Evolutionary conservation across 64 coral and sea anemone species (phyloP).

Genomic region (Dendronephthya gigantea): DNA sequence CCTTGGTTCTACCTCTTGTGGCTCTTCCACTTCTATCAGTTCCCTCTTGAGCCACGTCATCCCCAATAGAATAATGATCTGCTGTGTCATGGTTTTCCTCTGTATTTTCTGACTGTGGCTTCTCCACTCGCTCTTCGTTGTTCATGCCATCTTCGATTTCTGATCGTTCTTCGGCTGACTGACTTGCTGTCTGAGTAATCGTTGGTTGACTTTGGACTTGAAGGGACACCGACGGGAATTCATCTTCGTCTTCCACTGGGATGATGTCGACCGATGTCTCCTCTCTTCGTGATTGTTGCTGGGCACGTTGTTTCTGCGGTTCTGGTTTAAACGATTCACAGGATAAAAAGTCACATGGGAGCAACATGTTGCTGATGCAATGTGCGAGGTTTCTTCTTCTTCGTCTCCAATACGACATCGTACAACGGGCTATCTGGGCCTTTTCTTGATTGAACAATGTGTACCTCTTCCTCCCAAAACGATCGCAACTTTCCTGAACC

Average conservation of each 20-base stretch:
- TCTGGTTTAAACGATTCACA: background rate
- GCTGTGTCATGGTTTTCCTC: background rate
- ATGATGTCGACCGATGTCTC: background rate
- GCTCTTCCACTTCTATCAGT: background rate
- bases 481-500: background rate
- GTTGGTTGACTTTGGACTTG: background rate
- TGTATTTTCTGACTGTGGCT: background rate
- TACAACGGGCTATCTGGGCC: background rate
- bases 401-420: background rate
- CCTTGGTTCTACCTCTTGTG: background rate
- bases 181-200: background rate
- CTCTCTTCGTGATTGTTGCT: background rate
- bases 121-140: background rate
- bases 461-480: constrained; percentile 2
- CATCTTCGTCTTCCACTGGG: background rate
- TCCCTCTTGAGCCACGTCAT: background rate
- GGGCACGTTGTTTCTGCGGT: background rate
- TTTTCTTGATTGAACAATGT: background rate
- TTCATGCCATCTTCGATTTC: background rate
- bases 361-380: constrained; percentile 10
- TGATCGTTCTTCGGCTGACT: background rate
- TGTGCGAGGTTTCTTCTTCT: background rate
- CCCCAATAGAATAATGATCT: background rate
- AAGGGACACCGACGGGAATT: background rate
- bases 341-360: background rate